Conservation (phyloP, 2,888 invertebrate species). For the Molorchus minor region DNA sequence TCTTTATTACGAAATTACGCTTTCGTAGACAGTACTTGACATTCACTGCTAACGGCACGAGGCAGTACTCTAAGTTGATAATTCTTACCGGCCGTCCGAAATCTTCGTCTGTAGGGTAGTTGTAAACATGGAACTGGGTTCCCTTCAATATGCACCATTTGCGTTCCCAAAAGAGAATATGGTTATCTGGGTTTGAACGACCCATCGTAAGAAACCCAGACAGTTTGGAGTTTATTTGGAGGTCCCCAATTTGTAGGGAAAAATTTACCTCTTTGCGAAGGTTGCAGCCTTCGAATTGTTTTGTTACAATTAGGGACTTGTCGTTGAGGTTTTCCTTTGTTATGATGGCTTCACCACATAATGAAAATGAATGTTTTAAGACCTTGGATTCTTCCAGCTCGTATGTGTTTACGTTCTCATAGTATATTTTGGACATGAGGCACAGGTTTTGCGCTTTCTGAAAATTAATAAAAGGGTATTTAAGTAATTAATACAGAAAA, state of each 20-base stretch:
- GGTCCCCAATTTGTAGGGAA: conserved; percentile 30
- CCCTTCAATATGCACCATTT: conserved; percentile 66
- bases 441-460: conserved; percentile 32
- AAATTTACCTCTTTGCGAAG: conserved; percentile 30
- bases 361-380: conserved; percentile 42
- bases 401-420: conserved; percentile 44
- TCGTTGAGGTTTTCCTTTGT: conserved; percentile 34
- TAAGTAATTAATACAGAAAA: no score
- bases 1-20: conserved; percentile 61
- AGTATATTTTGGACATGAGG: conserved; percentile 41
- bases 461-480: no score
- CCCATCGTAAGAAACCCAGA: conserved; percentile 66
- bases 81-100: conserved; percentile 55
- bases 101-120: conserved; percentile 63
- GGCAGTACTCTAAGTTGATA: conserved; percentile 61
- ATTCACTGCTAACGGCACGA: conserved; percentile 45
- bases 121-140: conserved; percentile 63
- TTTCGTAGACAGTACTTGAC: conserved; percentile 63
- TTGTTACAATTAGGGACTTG: conserved; percentile 4
- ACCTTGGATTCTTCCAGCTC: conserved; percentile 43
- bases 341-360: conserved; percentile 35
- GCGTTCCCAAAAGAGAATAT: conserved; percentile 65
- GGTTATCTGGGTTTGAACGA: conserved; percentile 52
- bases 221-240: conserved; percentile 38
- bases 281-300: neutral